Evolutionary conservation across 1,140 invertebrate genomes (phyloP).

Genomic region (Eciton burchellii): DNA sequence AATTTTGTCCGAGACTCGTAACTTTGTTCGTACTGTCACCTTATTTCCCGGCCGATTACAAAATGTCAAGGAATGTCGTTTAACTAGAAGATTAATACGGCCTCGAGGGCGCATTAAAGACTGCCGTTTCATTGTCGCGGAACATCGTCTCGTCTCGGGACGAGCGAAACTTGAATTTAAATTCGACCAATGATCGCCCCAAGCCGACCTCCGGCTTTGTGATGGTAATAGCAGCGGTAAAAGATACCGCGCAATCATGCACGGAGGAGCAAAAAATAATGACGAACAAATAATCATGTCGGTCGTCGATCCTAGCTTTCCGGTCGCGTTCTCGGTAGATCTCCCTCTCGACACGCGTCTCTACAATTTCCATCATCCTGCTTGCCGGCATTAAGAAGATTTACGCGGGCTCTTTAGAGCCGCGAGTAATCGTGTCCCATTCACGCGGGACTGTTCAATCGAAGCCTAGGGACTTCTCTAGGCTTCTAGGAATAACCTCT

Average conservation of each 20-base stretch:
- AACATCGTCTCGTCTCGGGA: conserved; percentile 22
- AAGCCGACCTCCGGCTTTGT: conserved; percentile 38
- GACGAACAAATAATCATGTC: no score
- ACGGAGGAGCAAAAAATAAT: background rate
- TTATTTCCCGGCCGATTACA: conserved; percentile 26
- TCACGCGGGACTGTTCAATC: conserved; percentile 2
- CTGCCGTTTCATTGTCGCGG: conserved; percentile 53
- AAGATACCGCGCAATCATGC: background rate
- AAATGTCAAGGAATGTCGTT: conserved; percentile 31
- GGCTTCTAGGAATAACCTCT: conserved; percentile 35
- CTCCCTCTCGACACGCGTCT: no score
- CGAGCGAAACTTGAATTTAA: conserved; percentile 56
- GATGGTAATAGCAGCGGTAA: background rate
- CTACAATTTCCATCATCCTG: background rate
- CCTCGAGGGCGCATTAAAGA: conserved; percentile 51
- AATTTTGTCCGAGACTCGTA: conserved; percentile 8
- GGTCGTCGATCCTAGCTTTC: background rate
- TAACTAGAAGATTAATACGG: conserved; percentile 59
- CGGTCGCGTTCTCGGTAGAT: background rate
- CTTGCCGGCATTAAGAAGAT: background rate
- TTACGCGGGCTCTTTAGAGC: no score
- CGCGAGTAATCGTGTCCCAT: no score
- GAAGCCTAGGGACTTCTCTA: conserved; percentile 25
- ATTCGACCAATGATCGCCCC: conserved; percentile 50
- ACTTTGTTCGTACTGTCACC: conserved; percentile 12